Conservation (phyloP, 2,113 vertebrate species). For the Bubalus kerabau region DNA sequence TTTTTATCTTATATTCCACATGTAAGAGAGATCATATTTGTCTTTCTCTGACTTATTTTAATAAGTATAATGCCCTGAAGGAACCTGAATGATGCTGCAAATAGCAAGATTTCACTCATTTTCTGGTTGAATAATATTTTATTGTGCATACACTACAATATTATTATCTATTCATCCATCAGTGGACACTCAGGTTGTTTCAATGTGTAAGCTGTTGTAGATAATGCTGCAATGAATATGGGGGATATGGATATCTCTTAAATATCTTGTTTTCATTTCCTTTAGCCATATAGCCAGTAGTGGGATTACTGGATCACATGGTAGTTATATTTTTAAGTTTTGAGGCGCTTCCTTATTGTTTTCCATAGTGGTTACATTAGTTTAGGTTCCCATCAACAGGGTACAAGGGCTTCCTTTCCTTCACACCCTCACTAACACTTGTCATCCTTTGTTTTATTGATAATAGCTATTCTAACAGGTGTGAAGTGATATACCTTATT, state of each 20-base stretch:
- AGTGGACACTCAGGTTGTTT: not conserved
- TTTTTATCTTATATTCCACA: not conserved
- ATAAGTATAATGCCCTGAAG: not conserved
- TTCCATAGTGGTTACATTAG: not conserved
- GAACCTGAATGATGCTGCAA: not conserved
- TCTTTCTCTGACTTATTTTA: not conserved
- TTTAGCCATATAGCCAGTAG: not conserved
- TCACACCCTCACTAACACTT: not conserved
- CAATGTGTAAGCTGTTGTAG: not conserved
- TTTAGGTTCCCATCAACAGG: not conserved
- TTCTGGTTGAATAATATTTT: not conserved
- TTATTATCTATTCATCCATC: not conserved
- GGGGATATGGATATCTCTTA: not conserved
- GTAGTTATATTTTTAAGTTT: not conserved
- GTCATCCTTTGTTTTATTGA: not conserved
- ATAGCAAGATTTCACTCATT: not conserved
- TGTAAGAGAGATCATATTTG: not conserved
- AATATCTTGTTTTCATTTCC: not conserved
- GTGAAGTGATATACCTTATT: not conserved
- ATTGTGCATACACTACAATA: not conserved
- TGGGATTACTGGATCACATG: not conserved
- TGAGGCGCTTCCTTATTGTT: not conserved
- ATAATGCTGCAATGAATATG: not conserved
- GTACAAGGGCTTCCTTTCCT: not conserved
- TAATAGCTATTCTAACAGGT: not conserved